These are phyloP conservation scores for Pseudorasbora parva DNA, from an alignment of 2,113 vertebrate genomes.

Conservation along the genomic window DNA sequence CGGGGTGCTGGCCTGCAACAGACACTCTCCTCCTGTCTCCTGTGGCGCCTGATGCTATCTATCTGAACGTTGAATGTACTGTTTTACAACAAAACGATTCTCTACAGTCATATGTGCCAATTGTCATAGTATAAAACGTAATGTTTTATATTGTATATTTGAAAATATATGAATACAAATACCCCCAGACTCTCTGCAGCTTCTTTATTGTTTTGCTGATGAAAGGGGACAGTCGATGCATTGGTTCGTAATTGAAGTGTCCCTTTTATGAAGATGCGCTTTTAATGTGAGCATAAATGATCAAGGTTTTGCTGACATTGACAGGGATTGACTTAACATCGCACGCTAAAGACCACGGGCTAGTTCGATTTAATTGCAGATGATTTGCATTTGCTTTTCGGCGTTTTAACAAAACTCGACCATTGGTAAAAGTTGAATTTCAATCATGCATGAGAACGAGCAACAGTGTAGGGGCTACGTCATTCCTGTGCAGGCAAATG, in stretches of 20 bases:
- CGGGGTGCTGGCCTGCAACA: slow-evolving; percentile 70
- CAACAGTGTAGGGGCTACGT: slow-evolving; percentile 40
- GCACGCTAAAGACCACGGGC: background rate
- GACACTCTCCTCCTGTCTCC: slow-evolving; percentile 55
- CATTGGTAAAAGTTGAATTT: background rate
- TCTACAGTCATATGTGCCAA: slow-evolving; percentile 79
- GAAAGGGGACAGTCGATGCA: background rate
- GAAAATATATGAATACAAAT: slow-evolving; percentile 68
- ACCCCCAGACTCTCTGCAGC: slow-evolving; percentile 35
- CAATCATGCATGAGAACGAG: background rate
- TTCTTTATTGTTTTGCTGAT: slow-evolving; percentile 31
- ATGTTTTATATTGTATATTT: slow-evolving; percentile 78
- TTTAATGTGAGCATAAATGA: background rate
- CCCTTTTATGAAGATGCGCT: background rate
- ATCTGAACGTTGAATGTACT: slow-evolving; percentile 68
- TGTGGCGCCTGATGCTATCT: slow-evolving; percentile 58
- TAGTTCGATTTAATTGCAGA: background rate
- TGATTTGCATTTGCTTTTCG: background rate
- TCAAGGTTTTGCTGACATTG: slow-evolving; percentile 22
- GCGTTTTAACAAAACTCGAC: background rate
- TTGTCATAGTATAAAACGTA: slow-evolving; percentile 75
- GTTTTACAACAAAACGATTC: slow-evolving; percentile 60
- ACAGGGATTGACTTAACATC: background rate
- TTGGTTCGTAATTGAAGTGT: slow-evolving; percentile 8
- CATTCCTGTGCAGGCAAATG: slow-evolving; percentile 34